Base-by-base conservation (phyloP, 2,888 invertebrate genomes). In the Cheilosia variabilis region DNA sequence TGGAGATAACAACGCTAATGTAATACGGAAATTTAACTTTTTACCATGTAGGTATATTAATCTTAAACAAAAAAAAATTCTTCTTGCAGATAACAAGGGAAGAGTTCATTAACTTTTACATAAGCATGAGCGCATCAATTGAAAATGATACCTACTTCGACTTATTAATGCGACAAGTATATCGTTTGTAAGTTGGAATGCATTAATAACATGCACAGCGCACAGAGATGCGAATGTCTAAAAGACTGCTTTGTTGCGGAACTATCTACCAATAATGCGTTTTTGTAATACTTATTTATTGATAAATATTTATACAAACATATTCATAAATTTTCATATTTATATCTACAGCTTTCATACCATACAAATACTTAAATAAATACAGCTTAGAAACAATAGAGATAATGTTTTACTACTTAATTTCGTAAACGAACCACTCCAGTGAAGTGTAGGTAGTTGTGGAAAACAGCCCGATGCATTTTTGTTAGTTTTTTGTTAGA, bases 61-160 rank as follows among this genome's bases (percentile, higher is more conserved):
- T 5, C 5, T 15, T 4, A 50, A 27, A 19, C 4, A 4, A 15
- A 53, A 15, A 15, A 19, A 6, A 13, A 7, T 53, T 41, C 45
- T 31, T 10, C 9, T 57, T 75, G 65, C 93, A 98, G 98, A 97
- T 98, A 19, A 97, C 98, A 0, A 94, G 95, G 88, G 98, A 98
- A 88, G 99, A 99, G 92, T 99, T 98, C 89, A 92, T 96, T 90
- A 97, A 98, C 92, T 99, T 98, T 92, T 99, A 99, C 93, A 94
- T 96, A 75, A 97, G 96, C 19, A 96, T 99, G 88, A 98, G 98
- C 91, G 98, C 98, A 50, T 98, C 98, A 0, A 97, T 98, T 88
- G 98, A 99, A 91, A 96, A 96, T 87, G 98, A 99, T 91, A 96
- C 96, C 71, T 99, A 97, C 91, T 99, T 99, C 91, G 98, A 98